Base-by-base conservation (phyloP, 1,140 invertebrate genomes). In the Drosophila lacertosa region DNA sequence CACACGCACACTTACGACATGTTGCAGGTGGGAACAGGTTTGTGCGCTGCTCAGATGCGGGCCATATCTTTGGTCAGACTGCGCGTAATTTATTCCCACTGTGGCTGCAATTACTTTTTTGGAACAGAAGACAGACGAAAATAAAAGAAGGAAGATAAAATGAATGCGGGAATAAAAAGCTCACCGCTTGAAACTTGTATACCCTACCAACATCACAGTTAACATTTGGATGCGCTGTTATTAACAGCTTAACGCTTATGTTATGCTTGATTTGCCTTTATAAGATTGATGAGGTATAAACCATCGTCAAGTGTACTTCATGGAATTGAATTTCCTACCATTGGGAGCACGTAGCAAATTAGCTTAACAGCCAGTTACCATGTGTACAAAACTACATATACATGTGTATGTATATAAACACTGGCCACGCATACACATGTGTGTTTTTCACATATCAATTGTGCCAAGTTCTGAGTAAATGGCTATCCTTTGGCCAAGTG, bases 1-100 rank as follows among this genome's bases (percentile, higher is more conserved):
- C 55, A 62, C n/a, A 55, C 15, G 62, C 40, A 79, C 45, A 64
- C 50, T 67, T 37, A 18, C 42, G 29, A 58, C 51, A 66, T 86
- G 82, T 70, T 88, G 82, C 82, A 88, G 82, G 82, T 88, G 82
- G 82, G 82, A 88, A 88, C 82, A 88, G 82, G 82, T 88, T 88
- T 86, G 59, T 62, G 67, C 54, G 60, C 40, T 40, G 54, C 18
- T 86, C 69, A 47, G 82, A 86, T 86, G 81, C 81, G 81, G 81
- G 81, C 81, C 74, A 70, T 86, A 86, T 82, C 81, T 86, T 54
- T 68, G 74, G 81, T 68, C 82, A 82, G 57, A 29, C 74, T 62
- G 53, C 60, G 82, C 82, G 74, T 86, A 82, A 86, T 86, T 86
- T 86, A 86, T 84, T 77, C 81, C 81, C 81, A 86, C 82, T 81